Evolutionary conservation across 2,888 invertebrate genomes (phyloP).

Genomic region (Synergus laeviventris): DNA sequence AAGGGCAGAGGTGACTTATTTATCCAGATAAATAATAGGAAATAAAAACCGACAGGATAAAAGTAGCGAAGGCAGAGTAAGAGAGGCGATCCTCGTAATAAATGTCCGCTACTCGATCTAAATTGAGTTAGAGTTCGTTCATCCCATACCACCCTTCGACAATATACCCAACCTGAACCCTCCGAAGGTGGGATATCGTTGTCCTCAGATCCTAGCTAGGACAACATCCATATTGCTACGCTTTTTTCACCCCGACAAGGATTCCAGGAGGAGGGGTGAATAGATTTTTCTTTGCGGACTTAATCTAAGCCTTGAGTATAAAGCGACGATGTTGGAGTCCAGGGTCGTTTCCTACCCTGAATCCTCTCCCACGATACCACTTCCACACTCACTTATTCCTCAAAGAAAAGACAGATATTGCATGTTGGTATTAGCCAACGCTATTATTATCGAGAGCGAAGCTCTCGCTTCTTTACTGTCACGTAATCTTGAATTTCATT

Average conservation of each 20-base stretch:
- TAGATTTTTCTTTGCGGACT: conserved; percentile 75
- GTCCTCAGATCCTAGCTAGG: conserved; percentile 62
- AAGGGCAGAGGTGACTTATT: conserved; percentile 62
- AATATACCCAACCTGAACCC: conserved; percentile 56
- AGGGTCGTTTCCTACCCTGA: conserved; percentile 3
- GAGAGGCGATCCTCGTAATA: conserved; percentile 68
- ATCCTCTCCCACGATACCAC: conserved; percentile 24
- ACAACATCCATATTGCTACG: conserved; percentile 71
- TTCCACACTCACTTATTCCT: conserved; percentile 17
- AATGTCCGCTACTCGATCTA: conserved; percentile 76
- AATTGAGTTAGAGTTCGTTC: conserved; percentile 74
- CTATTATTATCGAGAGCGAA: conserved; percentile 25
- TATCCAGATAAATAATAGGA: conserved; percentile 75
- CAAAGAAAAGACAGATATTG: conserved; percentile 16
- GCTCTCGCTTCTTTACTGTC: not conserved
- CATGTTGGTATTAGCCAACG: conserved; percentile 7
- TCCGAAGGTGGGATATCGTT: conserved; percentile 62
- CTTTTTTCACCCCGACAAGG: conserved; percentile 56
- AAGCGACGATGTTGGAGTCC: conserved; percentile 62
- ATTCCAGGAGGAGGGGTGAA: conserved; percentile 57
- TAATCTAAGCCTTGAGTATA: conserved; percentile 74
- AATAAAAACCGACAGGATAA: conserved; percentile 70
- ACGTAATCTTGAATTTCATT: conserved; percentile 9
- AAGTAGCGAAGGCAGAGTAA: conserved; percentile 56
- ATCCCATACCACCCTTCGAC: conserved; percentile 54